These are phyloP conservation scores for Sinocyclocheilus anophthalmus DNA, from an alignment of 2,113 vertebrate genomes.

Conservation along the genomic window DNA sequence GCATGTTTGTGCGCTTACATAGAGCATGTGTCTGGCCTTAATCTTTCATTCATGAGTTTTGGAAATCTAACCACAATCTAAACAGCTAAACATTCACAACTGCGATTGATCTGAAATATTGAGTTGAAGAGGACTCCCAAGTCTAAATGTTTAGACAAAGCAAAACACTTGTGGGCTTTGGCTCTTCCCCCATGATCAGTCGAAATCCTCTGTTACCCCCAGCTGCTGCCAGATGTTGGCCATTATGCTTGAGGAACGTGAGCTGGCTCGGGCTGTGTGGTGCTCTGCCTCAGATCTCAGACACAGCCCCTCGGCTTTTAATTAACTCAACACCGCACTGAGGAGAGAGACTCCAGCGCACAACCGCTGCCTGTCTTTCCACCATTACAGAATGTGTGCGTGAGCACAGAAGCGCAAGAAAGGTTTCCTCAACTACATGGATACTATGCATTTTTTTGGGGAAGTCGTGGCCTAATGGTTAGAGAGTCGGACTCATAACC, in stretches of 20 bases:
- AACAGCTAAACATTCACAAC: constrained; percentile 19
- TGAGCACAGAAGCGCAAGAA: background rate
- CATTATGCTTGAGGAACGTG: constrained; percentile 68
- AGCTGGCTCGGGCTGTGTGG: constrained; percentile 50
- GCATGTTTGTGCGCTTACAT: background rate
- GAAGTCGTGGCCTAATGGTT: no score
- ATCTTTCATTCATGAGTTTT: constrained; percentile 8
- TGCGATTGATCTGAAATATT: constrained; percentile 33
- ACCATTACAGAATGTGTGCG: constrained; percentile 1
- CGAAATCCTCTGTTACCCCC: constrained; percentile 45
- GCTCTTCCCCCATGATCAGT: constrained; percentile 25
- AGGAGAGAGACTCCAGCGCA: constrained; percentile 35
- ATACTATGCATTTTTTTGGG: background rate
- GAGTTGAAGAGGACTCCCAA: constrained; percentile 31
- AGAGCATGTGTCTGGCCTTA: background rate
- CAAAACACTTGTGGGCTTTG: constrained; percentile 28
- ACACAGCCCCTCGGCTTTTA: constrained; percentile 55
- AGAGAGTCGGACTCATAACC: no score
- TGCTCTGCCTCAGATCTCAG: constrained; percentile 54
- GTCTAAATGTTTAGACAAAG: constrained; percentile 54
- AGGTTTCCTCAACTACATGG: background rate
- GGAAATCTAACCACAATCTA: background rate
- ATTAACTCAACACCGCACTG: constrained; percentile 48
- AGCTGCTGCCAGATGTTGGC: constrained; percentile 72
- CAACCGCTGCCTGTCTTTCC: constrained; percentile 20